phyloP scores from a whole-genome alignment of 2,113 vertebrate genomes.

The Nothoprocta perdicaria region DNA sequence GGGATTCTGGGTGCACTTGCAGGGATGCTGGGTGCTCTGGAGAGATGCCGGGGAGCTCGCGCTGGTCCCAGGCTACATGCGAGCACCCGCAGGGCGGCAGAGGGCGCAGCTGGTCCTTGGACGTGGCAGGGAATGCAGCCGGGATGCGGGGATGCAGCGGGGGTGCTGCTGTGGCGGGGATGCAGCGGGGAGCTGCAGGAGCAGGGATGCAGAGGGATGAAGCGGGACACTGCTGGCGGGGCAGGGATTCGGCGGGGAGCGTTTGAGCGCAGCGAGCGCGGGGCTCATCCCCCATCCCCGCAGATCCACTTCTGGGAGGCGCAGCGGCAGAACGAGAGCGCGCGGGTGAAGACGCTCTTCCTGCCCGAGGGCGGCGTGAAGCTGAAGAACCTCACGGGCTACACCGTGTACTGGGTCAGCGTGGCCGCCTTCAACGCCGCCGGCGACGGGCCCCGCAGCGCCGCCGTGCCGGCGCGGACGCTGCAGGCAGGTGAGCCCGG shows the following conservation, averaged over 20 bases:
- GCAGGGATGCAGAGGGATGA: too few species aligned
- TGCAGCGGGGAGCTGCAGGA: not conserved
- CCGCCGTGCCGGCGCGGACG: slow-evolving; percentile 83
- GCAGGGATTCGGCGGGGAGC: rapidly evolving
- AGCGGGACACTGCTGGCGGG: rapidly evolving
- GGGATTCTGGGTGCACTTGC: too few species aligned
- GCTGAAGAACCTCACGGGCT: slow-evolving; percentile 95
- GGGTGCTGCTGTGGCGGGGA: too few species aligned
- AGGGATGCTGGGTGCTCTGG: too few species aligned
- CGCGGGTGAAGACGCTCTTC: slow-evolving; percentile 89
- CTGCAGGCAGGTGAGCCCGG: slow-evolving; percentile 90
- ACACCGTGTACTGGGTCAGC: slow-evolving; percentile 94
- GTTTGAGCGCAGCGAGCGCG: not conserved
- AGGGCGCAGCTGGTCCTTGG: slow-evolving; percentile 28
- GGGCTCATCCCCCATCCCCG: rapidly evolving
- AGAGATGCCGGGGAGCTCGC: too few species aligned
- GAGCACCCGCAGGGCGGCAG: not conserved
- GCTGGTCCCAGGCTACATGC: not conserved
- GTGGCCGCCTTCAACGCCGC: slow-evolving; percentile 93
- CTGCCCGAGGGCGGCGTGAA: slow-evolving; percentile 90
- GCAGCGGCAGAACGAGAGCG: slow-evolving; percentile 84
- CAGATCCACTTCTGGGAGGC: slow-evolving; percentile 97
- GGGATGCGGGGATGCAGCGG: not conserved
- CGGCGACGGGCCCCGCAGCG: slow-evolving; percentile 90
- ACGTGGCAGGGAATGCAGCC: rapidly evolving